These are phyloP conservation scores for Bursaphelenchus mucronatus DNA, from an alignment of 1,140 invertebrate genomes.

Conservation along the genomic window DNA sequence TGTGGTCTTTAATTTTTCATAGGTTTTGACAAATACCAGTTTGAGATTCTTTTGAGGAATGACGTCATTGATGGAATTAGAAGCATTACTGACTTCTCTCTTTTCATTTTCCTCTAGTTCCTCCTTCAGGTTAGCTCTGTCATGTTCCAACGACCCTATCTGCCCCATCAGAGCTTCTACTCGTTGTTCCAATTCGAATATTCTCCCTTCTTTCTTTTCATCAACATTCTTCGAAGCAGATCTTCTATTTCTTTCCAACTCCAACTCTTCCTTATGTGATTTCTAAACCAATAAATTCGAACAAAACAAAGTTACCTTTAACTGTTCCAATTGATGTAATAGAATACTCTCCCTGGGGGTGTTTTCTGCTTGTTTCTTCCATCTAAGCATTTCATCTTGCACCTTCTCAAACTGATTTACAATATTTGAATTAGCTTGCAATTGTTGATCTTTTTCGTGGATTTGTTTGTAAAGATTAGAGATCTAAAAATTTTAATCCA, in stretches of 20 bases:
- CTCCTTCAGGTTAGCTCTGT: background rate
- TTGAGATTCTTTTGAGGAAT: slow-evolving; percentile 9
- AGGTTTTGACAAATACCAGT: slow-evolving; percentile 11
- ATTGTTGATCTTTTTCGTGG: slow-evolving; percentile 42
- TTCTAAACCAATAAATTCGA: slow-evolving; percentile 21
- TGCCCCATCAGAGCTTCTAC: slow-evolving; percentile 38
- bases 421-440: slow-evolving; percentile 15
- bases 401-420: slow-evolving; percentile 36
- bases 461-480: slow-evolving; percentile 42
- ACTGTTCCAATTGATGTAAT: slow-evolving; percentile 32
- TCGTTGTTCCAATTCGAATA: slow-evolving; percentile 32
- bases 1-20: slow-evolving; percentile 10
- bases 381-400: slow-evolving; percentile 35
- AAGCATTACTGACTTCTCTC: no score
- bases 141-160: slow-evolving; percentile 22
- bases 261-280: slow-evolving; percentile 32
- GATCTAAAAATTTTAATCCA: slow-evolving; percentile 29
- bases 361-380: slow-evolving; percentile 39
- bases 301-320: slow-evolving; percentile 33
- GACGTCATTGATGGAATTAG: no score
- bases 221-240: slow-evolving; percentile 1
- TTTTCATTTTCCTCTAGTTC: no score
- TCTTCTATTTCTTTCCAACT: slow-evolving; percentile 12
- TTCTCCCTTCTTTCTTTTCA: slow-evolving; percentile 28
- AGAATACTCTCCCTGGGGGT: slow-evolving; percentile 37